Evolutionary conservation across 2,888 invertebrate species (phyloP).

Genomic region (Crematogaster levior): DNA sequence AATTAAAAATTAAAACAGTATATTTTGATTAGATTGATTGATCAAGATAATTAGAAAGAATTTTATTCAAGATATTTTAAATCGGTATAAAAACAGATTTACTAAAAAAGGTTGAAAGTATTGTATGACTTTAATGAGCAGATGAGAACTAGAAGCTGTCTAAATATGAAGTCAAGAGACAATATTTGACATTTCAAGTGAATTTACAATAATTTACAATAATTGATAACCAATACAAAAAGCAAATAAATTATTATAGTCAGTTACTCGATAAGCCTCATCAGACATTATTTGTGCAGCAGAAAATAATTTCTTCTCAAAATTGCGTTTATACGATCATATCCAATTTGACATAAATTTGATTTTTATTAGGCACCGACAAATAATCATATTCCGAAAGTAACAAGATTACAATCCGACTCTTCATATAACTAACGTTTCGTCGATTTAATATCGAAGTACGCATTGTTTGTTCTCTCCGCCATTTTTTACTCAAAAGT

Average conservation of each 20-base stretch:
- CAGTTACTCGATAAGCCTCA: neutral
- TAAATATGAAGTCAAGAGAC: neutral
- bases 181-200: neutral
- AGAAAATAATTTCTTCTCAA: neutral
- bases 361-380: neutral
- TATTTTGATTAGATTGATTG: neutral
- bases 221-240: neutral
- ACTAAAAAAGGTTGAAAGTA: neutral
- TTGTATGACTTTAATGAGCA: neutral
- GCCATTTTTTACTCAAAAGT: constrained; percentile 62
- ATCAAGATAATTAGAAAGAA: neutral
- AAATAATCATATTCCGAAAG: neutral
- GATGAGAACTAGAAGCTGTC: neutral
- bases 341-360: neutral
- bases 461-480: constrained; percentile 15
- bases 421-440: constrained; percentile 57
- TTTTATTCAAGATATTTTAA: neutral
- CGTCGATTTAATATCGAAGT: constrained; percentile 25
- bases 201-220: no score
- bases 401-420: constrained; percentile 4
- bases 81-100: neutral
- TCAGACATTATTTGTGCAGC: neutral
- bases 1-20: neutral
- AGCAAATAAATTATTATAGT: neutral
- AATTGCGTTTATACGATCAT: neutral